Evolutionary conservation across 37 sponge, comb jelly and placozoan species (phyloP), one percentile per base, ranked within the genome.

Genomic region (Oopsacas minuta): DNA sequence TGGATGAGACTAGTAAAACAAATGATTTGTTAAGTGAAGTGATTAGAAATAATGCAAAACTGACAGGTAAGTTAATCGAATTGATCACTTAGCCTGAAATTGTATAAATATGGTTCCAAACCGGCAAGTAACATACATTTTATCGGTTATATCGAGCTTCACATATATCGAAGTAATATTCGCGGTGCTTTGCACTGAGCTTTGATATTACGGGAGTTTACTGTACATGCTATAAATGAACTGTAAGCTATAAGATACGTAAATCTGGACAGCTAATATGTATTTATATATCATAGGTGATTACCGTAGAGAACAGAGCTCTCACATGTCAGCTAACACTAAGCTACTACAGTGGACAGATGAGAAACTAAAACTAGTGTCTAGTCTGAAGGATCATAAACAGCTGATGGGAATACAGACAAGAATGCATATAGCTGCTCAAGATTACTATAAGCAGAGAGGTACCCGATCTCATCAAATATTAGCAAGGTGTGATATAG

Each of bases 391-490:
- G 75, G 75, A 61, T 12, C 75, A 61, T 34, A 61, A 61, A 61
- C 75, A 61, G 75, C 75, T 61, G 75, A 61, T 61, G 75, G 75
- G 75, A 3, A 61, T 61, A 61, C 75, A 61, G 75, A n/a, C 75
- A 32, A 61, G 75, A 34, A 61, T 61, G 75, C 75, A 61, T 12
- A 61, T 5, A 10, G 75, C 75, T 3, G 75, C 75, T 20, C 75
- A 61, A 34, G 75, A 61, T 25, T 61, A 61, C 75, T 61, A 61
- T 34, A 3, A 34, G 28, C 75, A 61, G 75, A 61, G 75, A 12
- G 75, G 75, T 3, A 12, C 7, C 20, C 7, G 75, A 34, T 10
- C 75, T 34, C 75, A 61, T 5, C 75, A 61, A 10, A 25, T 32
- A 34, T 34, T 61, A 3, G 75, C 22, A 34, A 61, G 75, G 75